Evolutionary conservation across 2,113 vertebrate genomes (phyloP).

Genomic region (Gasterosteus nipponicus): DNA sequence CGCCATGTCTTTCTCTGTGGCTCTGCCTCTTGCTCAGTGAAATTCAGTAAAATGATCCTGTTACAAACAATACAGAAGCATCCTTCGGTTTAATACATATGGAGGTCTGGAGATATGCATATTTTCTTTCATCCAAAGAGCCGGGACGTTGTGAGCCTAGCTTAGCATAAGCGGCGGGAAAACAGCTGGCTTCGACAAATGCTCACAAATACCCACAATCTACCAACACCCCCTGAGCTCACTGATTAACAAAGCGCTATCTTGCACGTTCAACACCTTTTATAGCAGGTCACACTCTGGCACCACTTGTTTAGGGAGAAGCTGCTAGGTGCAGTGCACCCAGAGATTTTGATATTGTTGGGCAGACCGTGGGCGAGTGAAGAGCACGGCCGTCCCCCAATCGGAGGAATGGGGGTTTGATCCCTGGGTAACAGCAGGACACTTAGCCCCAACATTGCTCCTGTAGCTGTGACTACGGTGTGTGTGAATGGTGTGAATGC

Average conservation of each 20-base stretch:
- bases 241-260: background rate
- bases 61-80: conserved; percentile 11
- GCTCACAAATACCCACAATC: background rate
- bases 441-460: too few relatives aligned
- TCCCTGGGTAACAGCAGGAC: too few relatives aligned
- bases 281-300: background rate
- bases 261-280: background rate
- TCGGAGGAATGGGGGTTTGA: too few relatives aligned
- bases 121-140: background rate
- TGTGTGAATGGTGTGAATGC: too few relatives aligned
- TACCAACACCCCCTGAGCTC: background rate
- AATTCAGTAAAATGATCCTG: background rate
- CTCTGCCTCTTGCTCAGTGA: background rate
- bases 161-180: background rate
- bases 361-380: too few relatives aligned
- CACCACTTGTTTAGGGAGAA: background rate
- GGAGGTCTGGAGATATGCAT: background rate
- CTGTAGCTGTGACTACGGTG: too few relatives aligned
- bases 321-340: background rate
- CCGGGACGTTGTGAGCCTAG: background rate
- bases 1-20: conserved; percentile 10
- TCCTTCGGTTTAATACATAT: background rate
- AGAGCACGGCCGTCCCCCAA: too few relatives aligned
- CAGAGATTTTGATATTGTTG: background rate
- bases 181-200: background rate